Evolutionary conservation across 2,113 vertebrate genomes (phyloP).

Genomic region (Lepus timidus): DNA sequence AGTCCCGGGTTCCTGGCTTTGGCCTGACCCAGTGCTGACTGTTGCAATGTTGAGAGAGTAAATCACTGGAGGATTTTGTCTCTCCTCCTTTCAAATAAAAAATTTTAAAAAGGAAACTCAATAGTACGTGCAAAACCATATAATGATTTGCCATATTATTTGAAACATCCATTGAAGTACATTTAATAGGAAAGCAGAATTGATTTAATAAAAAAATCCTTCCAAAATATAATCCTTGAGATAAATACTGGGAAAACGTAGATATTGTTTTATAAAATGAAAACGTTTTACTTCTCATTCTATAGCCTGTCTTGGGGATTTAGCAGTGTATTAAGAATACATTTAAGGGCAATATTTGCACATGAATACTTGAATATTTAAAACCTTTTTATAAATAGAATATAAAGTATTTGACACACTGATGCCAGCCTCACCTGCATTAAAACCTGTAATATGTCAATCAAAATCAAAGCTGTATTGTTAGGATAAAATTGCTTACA

Average conservation of each 20-base stretch:
- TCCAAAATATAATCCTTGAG: neutral
- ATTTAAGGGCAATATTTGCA: constrained; percentile 16
- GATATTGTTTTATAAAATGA: constrained; percentile 26
- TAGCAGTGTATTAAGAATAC: constrained; percentile 33
- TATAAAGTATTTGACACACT: neutral
- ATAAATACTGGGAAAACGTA: constrained; percentile 52
- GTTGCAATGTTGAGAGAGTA: too few species aligned
- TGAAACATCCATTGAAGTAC: constrained; percentile 37
- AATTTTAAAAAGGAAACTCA: neutral
- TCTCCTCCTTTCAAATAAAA: too few species aligned
- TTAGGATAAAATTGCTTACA: constrained; percentile 50
- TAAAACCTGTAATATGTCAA: constrained; percentile 8
- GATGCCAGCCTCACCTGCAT: neutral
- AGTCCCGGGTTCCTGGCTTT: too few species aligned
- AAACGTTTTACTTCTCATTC: constrained; percentile 26
- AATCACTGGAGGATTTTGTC: too few species aligned
- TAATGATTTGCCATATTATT: constrained; percentile 35
- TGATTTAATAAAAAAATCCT: neutral
- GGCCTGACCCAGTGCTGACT: too few species aligned
- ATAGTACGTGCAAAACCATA: constrained; percentile 8
- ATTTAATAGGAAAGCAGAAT: constrained; percentile 14
- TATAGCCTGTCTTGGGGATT: constrained; percentile 29
- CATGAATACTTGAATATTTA: constrained; percentile 15
- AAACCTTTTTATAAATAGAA: constrained; percentile 12
- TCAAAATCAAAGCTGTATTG: constrained; percentile 47